A percentile compares a stretch with the other conserved stretches of the same genome.
These are phyloP conservation scores for Danio choprae DNA, from an alignment of 2,797 vertebrate species.

Conservation along the genomic window DNA sequence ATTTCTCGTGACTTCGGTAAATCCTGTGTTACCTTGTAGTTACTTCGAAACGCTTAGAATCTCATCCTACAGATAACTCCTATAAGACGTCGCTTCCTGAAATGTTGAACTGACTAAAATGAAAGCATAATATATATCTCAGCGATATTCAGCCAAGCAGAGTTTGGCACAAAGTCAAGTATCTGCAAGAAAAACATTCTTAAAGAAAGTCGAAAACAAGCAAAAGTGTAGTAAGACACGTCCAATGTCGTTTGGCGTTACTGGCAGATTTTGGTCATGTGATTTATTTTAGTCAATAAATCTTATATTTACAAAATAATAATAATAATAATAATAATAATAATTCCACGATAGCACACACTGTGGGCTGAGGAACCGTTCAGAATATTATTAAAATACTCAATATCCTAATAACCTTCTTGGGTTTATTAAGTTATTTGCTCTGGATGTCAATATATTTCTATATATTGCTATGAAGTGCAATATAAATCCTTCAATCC, in stretches of 20 bases:
- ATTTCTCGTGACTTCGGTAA: conserved; percentile 38
- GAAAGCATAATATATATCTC: conserved; percentile 39
- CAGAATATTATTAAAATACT: conserved; percentile 7
- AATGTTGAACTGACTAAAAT: conserved; percentile 38
- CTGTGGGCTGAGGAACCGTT: conserved; percentile 24
- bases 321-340: too few relatives aligned
- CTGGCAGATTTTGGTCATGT: conserved; percentile 14
- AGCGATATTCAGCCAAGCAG: conserved; percentile 52
- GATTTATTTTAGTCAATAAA: conserved; percentile 40
- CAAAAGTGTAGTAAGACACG: conserved; percentile 45
- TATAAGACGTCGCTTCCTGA: conserved; percentile 49
- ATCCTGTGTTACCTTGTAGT: conserved; percentile 29
- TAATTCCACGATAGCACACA: conserved; percentile 18
- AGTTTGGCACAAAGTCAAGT: conserved; percentile 48
- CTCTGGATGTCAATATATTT: conserved; percentile 45
- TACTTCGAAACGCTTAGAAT: conserved; percentile 33
- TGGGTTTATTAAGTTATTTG: conserved; percentile 34
- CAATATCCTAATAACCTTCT: conserved; percentile 14
- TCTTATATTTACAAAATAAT: conserved; percentile 31
- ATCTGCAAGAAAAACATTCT: conserved; percentile 36
- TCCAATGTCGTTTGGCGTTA: conserved; percentile 12
- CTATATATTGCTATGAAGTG: conserved; percentile 44
- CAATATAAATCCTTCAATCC: conserved; percentile 44
- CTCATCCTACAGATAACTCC: conserved; percentile 27
- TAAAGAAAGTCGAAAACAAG: conserved; percentile 27